Percentiles rank a stretch among this genome's conserved stretches.
These are phyloP conservation scores for Lissocephala sabroskyi DNA, from an alignment of 2,888 invertebrate species.

Conservation along the genomic window DNA sequence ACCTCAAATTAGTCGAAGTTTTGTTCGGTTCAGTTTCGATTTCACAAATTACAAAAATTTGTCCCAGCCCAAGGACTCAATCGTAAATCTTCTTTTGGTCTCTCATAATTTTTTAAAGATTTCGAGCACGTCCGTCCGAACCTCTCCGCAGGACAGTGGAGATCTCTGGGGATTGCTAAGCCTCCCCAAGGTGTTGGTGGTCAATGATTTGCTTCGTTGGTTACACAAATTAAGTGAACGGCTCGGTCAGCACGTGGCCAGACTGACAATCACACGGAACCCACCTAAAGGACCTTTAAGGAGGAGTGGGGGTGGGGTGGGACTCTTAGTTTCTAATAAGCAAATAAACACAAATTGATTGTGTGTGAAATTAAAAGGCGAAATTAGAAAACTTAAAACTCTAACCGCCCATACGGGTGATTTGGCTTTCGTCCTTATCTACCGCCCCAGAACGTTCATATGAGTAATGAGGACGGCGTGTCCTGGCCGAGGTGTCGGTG, in stretches of 20 bases:
- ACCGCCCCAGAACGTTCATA: conserved; percentile 47
- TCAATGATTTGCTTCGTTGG: conserved; percentile 62
- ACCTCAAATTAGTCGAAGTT: conserved; percentile 62
- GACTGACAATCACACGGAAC: conserved; percentile 17
- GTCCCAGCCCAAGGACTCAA: not conserved
- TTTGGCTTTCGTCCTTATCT: too few relatives aligned
- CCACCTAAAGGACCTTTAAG: not conserved
- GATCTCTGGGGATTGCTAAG: conserved; percentile 3
- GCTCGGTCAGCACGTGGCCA: conserved; percentile 17
- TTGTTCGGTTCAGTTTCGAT: conserved; percentile 7
- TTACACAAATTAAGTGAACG: conserved; percentile 52
- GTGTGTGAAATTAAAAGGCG: conserved; percentile 36
- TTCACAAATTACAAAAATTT: conserved; percentile 27
- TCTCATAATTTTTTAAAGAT: conserved; percentile 27
- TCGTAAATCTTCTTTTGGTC: conserved; percentile 7
- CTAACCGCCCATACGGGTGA: too few relatives aligned
- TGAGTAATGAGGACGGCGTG: conserved; percentile 49
- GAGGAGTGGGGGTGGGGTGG: not conserved
- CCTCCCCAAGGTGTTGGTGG: conserved; percentile 13
- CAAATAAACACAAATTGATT: conserved; percentile 31
- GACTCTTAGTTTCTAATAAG: not conserved
- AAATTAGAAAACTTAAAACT: conserved; percentile 4
- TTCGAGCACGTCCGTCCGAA: conserved; percentile 45
- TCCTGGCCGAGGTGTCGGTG: too few relatives aligned
- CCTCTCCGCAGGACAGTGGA: conserved; percentile 11